These are phyloP conservation scores for Drosophila ochracea DNA, from an alignment of 2,888 invertebrate species.

Conservation along the genomic window DNA sequence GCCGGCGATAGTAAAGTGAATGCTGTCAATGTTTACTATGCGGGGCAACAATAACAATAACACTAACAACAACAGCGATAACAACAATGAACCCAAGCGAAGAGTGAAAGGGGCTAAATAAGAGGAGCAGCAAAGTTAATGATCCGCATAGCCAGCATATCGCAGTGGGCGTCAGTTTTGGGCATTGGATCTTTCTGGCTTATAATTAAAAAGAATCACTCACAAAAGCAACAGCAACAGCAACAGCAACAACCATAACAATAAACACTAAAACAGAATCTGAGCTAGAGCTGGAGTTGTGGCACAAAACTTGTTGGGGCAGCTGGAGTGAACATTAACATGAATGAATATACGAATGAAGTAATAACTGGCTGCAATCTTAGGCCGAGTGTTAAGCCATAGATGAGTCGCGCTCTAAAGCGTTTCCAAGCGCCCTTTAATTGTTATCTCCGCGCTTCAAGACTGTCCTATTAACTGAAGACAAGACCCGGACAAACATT, in stretches of 20 bases:
- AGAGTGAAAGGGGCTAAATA: slow-evolving; percentile 5
- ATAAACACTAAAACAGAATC: slow-evolving; percentile 6
- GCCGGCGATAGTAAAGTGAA: slow-evolving; percentile 42
- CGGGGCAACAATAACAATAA: slow-evolving; percentile 22
- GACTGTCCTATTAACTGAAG: background rate
- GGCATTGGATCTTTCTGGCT: slow-evolving; percentile 30
- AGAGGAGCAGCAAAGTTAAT: slow-evolving; percentile 46
- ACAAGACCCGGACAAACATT: background rate
- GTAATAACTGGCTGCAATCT: slow-evolving; percentile 27
- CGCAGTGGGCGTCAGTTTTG: slow-evolving; percentile 48
- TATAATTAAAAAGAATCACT: slow-evolving; percentile 54
- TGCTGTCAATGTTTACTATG: slow-evolving; percentile 52
- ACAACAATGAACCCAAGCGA: slow-evolving; percentile 10
- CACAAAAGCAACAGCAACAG: slow-evolving; percentile 31
- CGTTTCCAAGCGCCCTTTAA: slow-evolving; percentile 53
- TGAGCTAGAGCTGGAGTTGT: slow-evolving; percentile 9
- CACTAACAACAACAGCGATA: slow-evolving; percentile 4
- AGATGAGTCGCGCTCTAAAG: slow-evolving; percentile 25
- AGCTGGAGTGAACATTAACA: slow-evolving; percentile 46
- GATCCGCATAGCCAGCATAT: slow-evolving; percentile 39
- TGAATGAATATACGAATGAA: slow-evolving; percentile 42
- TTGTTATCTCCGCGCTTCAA: slow-evolving; percentile 15
- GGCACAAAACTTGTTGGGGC: slow-evolving; percentile 50
- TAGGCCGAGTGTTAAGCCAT: background rate
- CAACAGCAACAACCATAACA: slow-evolving; percentile 11